phyloP scores from a whole-genome alignment of 2,888 invertebrate species.

The Mesochorus sp. region DNA sequence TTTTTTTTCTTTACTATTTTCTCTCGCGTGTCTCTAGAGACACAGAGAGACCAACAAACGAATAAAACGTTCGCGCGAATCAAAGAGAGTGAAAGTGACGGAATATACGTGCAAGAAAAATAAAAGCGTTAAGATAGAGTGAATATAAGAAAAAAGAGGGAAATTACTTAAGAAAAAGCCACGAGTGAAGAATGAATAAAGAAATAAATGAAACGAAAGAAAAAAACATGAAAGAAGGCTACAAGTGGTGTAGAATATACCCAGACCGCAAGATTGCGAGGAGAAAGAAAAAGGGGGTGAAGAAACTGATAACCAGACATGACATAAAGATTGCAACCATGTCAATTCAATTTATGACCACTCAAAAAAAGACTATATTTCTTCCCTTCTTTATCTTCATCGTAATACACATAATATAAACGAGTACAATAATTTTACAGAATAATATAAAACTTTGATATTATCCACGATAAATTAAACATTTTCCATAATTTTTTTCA shows the following conservation, averaged over 20 bases:
- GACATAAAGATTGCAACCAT: no score
- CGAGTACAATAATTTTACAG: no score
- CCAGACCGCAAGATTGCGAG: neutral
- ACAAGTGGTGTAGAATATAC: constrained; percentile 3
- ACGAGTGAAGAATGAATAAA: constrained; percentile 24
- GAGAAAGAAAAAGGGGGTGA: constrained; percentile 32
- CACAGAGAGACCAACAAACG: neutral
- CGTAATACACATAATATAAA: no score
- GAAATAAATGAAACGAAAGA: neutral
- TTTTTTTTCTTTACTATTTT: neutral
- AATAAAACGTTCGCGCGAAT: constrained; percentile 16
- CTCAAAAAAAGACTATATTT: no score
- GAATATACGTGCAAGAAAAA: constrained; percentile 22
- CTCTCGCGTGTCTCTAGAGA: neutral
- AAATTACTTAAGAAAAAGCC: constrained; percentile 21
- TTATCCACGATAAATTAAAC: no score
- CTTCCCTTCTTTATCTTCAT: no score
- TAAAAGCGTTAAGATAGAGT: neutral
- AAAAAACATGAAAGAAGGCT: neutral
- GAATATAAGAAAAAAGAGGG: constrained; percentile 23
- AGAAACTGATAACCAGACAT: no score
- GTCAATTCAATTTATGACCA: no score
- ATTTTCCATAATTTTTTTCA: no score
- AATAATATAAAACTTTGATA: no score
- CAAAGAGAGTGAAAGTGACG: constrained; percentile 19